Conservation (phyloP, 2,797 vertebrate species). For the Rhincodon typus region DNA sequence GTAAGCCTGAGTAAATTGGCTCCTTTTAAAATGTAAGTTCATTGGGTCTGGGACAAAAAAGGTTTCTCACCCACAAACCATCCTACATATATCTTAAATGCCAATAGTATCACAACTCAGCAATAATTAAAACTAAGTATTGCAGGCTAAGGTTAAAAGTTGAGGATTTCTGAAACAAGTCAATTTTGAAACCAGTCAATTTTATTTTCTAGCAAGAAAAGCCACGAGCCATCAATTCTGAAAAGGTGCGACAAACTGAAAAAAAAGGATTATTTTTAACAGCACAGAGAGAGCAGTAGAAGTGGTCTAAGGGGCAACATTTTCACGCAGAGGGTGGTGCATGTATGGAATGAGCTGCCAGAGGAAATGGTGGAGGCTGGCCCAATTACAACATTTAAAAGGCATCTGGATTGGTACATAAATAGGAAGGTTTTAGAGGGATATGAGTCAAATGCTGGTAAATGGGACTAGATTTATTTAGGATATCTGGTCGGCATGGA, state of each 20-base stretch:
- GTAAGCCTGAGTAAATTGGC: no score
- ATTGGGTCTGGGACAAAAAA: no score
- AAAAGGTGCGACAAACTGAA: background rate
- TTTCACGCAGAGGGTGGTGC: no score
- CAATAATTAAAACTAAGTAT: background rate
- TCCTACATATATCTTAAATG: background rate
- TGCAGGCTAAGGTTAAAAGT: background rate
- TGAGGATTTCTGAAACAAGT: background rate
- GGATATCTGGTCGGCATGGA: no score
- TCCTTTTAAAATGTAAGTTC: no score
- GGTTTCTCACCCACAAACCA: background rate
- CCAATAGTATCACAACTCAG: background rate
- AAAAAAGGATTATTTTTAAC: background rate
- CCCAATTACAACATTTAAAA: no score
- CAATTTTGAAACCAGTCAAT: background rate
- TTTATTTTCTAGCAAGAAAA: background rate
- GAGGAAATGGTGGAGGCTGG: no score
- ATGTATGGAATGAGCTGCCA: no score
- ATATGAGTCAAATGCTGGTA: no score
- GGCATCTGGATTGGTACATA: no score
- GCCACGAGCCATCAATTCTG: background rate
- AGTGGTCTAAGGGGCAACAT: conserved; percentile 47
- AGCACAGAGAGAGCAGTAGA: background rate
- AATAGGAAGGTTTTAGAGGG: no score
- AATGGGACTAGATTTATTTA: no score